These are phyloP conservation scores for Paratrypauchen microcephalus DNA, from an alignment of 2,797 vertebrate genomes.

Conservation along the genomic window DNA sequence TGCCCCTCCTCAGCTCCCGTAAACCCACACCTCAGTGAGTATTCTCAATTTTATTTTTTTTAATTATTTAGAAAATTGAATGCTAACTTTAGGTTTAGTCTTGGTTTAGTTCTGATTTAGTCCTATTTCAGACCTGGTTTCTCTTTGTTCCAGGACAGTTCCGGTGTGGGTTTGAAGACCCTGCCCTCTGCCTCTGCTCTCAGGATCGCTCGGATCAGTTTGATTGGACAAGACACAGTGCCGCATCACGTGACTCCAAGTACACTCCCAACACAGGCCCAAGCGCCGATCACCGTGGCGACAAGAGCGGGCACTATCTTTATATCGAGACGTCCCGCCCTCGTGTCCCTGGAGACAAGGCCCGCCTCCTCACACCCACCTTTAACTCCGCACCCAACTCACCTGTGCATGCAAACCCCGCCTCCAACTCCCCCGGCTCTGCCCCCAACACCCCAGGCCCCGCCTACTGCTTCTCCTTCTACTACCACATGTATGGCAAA, in stretches of 20 bases:
- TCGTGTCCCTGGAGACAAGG: conserved; percentile 87
- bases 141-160: conserved; percentile 83
- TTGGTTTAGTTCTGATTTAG: no score
- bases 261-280: conserved; percentile 95
- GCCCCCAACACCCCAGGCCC: conserved; percentile 64
- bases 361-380: conserved; percentile 86
- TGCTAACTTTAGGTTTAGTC: no score
- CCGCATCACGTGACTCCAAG: conserved; percentile 88
- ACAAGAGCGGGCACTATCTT: conserved; percentile 87
- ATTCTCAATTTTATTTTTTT: neutral
- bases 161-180: conserved; percentile 93
- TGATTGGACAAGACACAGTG: conserved; percentile 95
- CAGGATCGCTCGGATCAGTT: conserved; percentile 93
- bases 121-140: no score
- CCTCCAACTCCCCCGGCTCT: conserved; percentile 77
- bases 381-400: conserved; percentile 89
- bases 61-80: no score
- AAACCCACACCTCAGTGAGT: conserved; percentile 75
- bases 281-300: conserved; percentile 85
- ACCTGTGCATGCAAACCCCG: conserved; percentile 80
- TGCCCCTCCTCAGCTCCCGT: conserved; percentile 65
- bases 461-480: conserved; percentile 83
- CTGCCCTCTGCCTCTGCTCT: conserved; percentile 91
- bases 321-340: conserved; percentile 95
- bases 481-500: conserved; percentile 83